Percentiles rank a stretch among this genome's conserved stretches.
phyloP scores from a whole-genome alignment of 2,888 invertebrate species.

The Druceiella hillmani region DNA sequence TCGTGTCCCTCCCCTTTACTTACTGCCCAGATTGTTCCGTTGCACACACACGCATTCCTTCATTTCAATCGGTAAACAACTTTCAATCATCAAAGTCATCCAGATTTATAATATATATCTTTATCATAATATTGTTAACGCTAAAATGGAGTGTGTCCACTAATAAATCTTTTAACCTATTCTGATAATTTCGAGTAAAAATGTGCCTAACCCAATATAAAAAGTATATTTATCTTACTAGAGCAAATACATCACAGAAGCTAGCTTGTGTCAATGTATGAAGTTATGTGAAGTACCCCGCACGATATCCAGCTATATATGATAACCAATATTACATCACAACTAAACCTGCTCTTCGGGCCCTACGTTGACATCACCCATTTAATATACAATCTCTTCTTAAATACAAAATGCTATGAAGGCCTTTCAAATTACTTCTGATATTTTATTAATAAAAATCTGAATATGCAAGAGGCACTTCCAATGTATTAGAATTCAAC shows the following conservation, averaged over 20 bases:
- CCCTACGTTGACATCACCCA: slow-evolving; percentile 32
- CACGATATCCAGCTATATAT: too few species aligned
- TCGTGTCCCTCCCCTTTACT: too few species aligned
- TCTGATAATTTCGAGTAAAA: slow-evolving; percentile 11
- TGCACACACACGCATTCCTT: too few species aligned
- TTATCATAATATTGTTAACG: too few species aligned
- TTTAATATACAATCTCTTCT: slow-evolving; percentile 34
- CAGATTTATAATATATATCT: too few species aligned
- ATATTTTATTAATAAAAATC: too few species aligned
- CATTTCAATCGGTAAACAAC: too few species aligned
- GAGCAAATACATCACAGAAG: slow-evolving; percentile 47
- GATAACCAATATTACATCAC: too few species aligned
- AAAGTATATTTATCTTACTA: slow-evolving; percentile 31
- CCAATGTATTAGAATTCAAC: too few species aligned
- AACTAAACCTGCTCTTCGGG: slow-evolving; percentile 26
- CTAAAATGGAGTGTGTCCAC: slow-evolving; percentile 12
- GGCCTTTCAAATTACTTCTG: slow-evolving; percentile 39
- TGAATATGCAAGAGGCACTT: too few species aligned
- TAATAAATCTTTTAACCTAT: background rate
- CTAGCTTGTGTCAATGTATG: slow-evolving; percentile 32
- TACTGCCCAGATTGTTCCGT: too few species aligned
- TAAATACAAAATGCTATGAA: slow-evolving; percentile 47
- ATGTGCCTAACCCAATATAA: slow-evolving; percentile 28
- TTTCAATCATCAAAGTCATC: too few species aligned
- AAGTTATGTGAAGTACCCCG: background rate